Evolutionary conservation across 2,888 invertebrate genomes (phyloP), one percentile per base, ranked within the genome.

Genomic region (Patella depressa): DNA sequence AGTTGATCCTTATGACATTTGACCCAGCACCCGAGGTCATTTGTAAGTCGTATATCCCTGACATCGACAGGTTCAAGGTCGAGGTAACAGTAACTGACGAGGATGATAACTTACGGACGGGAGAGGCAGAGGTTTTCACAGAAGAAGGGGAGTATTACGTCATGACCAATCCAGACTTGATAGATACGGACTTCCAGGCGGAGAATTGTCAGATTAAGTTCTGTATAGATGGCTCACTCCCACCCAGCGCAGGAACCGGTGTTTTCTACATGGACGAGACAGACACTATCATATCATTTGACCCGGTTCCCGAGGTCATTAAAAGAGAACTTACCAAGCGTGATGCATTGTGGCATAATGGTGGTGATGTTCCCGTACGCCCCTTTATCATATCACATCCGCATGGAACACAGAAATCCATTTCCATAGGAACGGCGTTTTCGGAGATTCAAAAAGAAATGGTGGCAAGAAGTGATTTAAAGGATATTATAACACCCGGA

Each of bases 61-160:
- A 65, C 65, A 65, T 65, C 3, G 65, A 65, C 65, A 9, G 65
- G 14, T 65, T 65, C 24, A 65, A 65, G 65, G 65, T 65, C 24
- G 65, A 65, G 65, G 65, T 65, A 19, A 65, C 65, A 1, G 65
- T 65, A 3, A 65, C 65, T 14, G 65, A 65, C 24, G 65, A 65
- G 24, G 65, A 65, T 12, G 65, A 65, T 65, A 65, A 65, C 24
- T 19, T 65, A 24, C 65, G 65, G 19, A n/a, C 65, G 24, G 65
- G 65, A 65, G 65, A 65, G 24, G 65, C 65, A 4, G 65, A 65
- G 14, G 65, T 65, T 19, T 65, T 65, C 24, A 65, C 65, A 24
- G 65, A 65, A 65, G 65, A 65, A 24, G 65, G 65, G 24, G 19
- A 65, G 24, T 65, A 65, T 65, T 65, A 65, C 65, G 65, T 65